Evolutionary conservation across 2,797 vertebrate species (phyloP).

Genomic region (Anabacerthia variegaticeps): DNA sequence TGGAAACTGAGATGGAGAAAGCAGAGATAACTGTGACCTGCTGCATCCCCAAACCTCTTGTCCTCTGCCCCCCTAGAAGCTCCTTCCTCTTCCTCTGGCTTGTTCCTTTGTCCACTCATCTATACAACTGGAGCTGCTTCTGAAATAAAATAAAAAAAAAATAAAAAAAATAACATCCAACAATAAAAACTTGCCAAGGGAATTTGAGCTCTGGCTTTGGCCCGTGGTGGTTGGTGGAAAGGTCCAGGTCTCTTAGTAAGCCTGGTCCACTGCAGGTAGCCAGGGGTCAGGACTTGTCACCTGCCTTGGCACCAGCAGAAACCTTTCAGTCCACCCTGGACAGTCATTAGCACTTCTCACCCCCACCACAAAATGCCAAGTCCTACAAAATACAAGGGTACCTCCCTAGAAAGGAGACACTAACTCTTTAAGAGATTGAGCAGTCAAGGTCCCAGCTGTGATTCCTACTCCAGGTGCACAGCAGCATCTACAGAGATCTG

Average conservation of each 20-base stretch:
- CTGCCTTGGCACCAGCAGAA: background rate
- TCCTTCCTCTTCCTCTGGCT: background rate
- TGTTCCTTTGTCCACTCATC: background rate
- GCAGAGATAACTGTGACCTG: background rate
- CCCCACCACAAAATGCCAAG: background rate
- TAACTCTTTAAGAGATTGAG: background rate
- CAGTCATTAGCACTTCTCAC: background rate
- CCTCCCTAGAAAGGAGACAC: background rate
- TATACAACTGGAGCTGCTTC: background rate
- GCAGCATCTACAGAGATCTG: background rate
- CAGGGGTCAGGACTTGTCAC: background rate
- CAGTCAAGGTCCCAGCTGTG: background rate
- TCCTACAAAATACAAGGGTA: background rate
- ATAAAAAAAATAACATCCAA: background rate
- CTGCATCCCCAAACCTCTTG: background rate
- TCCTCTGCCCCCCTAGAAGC: background rate
- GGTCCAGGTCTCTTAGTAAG: background rate
- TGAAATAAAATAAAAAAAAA: background rate
- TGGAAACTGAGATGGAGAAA: background rate
- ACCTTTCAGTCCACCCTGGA: background rate
- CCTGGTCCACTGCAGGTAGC: background rate
- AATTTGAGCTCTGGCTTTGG: background rate
- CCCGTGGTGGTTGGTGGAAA: background rate
- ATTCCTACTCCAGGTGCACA: background rate
- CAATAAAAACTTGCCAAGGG: background rate